These are phyloP conservation scores for Garrulus glandarius DNA, from an alignment of 2,797 vertebrate genomes.

Conservation along the genomic window DNA sequence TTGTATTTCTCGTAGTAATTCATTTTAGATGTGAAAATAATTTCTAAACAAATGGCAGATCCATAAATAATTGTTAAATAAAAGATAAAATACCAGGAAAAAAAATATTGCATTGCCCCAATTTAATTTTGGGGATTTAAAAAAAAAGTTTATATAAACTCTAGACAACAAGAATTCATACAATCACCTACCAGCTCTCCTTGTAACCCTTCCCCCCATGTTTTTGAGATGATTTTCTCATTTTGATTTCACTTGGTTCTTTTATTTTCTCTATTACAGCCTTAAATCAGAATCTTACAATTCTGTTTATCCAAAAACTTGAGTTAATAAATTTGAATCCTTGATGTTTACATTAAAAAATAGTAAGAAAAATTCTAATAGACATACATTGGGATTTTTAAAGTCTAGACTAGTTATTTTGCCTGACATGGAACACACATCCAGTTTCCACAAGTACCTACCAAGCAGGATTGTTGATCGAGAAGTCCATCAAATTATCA, in stretches of 20 bases:
- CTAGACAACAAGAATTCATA: not conserved
- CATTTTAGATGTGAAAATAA: not conserved
- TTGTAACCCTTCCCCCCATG: fast-evolving
- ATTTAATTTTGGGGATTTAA: not conserved
- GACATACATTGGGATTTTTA: not conserved
- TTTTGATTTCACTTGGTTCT: not conserved
- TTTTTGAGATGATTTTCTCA: not conserved
- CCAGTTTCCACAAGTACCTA: not conserved
- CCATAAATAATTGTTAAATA: not conserved
- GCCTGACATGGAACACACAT: not conserved
- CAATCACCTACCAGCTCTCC: not conserved
- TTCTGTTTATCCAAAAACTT: not conserved
- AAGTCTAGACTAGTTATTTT: not conserved
- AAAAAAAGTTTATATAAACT: not conserved
- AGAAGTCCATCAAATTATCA: not conserved
- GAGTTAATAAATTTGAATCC: not conserved
- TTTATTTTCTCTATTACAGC: not conserved
- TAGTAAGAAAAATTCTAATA: not conserved
- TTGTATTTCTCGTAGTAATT: not conserved
- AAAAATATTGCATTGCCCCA: not conserved
- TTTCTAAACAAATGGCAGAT: not conserved
- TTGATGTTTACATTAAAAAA: not conserved
- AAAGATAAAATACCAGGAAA: not conserved
- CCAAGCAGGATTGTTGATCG: not conserved
- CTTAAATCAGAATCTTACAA: not conserved